Base-by-base conservation (phyloP, 2,113 vertebrate species). In the Ptyas mucosa region DNA sequence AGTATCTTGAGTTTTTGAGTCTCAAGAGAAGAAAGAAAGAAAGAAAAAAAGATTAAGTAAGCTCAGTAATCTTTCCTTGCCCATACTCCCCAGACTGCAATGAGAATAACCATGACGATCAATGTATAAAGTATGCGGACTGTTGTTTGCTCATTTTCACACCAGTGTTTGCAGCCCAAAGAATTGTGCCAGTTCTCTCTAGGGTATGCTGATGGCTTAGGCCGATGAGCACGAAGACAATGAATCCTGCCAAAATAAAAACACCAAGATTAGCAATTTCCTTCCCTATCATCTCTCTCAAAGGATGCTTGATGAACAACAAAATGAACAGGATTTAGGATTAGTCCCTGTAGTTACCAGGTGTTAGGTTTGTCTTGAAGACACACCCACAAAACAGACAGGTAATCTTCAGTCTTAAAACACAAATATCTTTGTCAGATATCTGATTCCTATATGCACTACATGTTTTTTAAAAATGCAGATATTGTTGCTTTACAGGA, bases 191-290 rank as follows among this genome's bases (percentile, higher is more conserved):
- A 93, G 55, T 92, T 96, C 39, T 97, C 96, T 58, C 54, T 91
- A 89, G 24, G 93, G 55, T 53, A 95, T 55, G 92, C 91, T 8
- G 87, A 94, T 85, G 64, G 29, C 95, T 96, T 97, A 52, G 94
- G 95, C 55, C 97, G 96, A 95, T 97, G 97, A 94, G 97, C 96
- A 51, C 97, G 97, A 24, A 98, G 96, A 88, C 96, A 96, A 61
- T 97, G 97, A 96, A 98, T 97, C 93, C 97, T 98, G 95, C 88
- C 92, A 85, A 94, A 95, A 95, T 9, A 94, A 94, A 96, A 95
- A 91, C n/a, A 85, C 39, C 43, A 49, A 51, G 49, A 95, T 95
- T 93, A 95, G 94, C 95, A 89, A 57, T 24, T 15, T 86, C 15
- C 54, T 87, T 49, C 15, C 18, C 18, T 43, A 39, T 21, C 18